phyloP scores from a whole-genome alignment of 1,140 invertebrate genomes.

The Procambarus clarkii region DNA sequence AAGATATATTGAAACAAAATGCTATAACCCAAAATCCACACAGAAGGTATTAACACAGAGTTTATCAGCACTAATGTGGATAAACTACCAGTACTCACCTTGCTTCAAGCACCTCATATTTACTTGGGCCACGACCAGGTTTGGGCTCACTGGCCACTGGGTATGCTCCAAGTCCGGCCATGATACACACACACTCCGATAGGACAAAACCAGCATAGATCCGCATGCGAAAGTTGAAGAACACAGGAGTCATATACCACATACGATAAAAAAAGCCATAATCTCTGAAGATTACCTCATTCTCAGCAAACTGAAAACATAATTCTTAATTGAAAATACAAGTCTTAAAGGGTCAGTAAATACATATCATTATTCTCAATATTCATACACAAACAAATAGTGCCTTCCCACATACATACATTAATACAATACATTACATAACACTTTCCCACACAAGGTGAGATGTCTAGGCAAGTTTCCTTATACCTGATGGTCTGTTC shows the following conservation, averaged over 20 bases:
- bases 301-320: constrained; percentile 82
- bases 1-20: no score
- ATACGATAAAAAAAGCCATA: constrained; percentile 85
- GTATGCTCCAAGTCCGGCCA: constrained; percentile 93
- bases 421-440: no score
- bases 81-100: constrained; percentile 77
- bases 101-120: constrained; percentile 76
- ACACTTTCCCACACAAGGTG: no score
- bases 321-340: constrained; percentile 27
- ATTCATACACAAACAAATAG: no score
- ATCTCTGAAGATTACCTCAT: constrained; percentile 82
- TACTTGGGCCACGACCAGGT: constrained; percentile 88
- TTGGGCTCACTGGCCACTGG: constrained; percentile 83
- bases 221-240: constrained; percentile 90
- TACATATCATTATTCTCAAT: no score
- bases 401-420: no score
- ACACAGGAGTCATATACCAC: constrained; percentile 90
- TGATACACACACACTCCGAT: constrained; percentile 93
- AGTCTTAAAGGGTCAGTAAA: no score
- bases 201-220: constrained; percentile 93
- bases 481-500: no score
- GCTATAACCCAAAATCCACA: no score
- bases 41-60: no score
- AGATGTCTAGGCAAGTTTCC: no score
- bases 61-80: neutral